Conservation (phyloP, 37 sponge, comb jelly and placozoan species). For the Spongilla lacustris region DNA sequence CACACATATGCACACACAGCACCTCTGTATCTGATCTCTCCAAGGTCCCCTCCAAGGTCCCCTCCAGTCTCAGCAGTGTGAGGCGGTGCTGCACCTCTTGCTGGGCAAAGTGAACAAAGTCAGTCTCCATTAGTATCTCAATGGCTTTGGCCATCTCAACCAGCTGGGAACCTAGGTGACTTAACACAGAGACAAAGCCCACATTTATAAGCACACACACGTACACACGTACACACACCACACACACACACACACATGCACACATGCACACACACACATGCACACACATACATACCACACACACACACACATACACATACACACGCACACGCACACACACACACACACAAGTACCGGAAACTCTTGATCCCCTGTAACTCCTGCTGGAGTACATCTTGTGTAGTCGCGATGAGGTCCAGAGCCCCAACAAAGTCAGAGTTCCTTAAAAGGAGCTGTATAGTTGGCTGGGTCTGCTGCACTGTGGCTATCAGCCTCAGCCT, state of each 20-base stretch:
- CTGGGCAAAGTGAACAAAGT: conserved; percentile 82
- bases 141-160: conserved; percentile 92
- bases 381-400: conserved; percentile 88
- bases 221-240: no score
- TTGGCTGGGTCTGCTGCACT: conserved; percentile 95
- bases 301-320: not conserved
- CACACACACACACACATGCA: conserved; percentile 27
- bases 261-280: conserved; percentile 1
- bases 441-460: conserved; percentile 91
- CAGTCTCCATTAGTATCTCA: conserved; percentile 92
- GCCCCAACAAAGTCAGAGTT: conserved; percentile 95
- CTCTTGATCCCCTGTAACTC: conserved; percentile 90
- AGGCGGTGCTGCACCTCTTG: conserved; percentile 49
- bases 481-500: conserved; percentile 83
- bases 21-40: not conserved
- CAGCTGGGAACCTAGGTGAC: conserved; percentile 91
- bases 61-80: not conserved
- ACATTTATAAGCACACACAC: not conserved
- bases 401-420: conserved; percentile 92
- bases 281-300: not conserved
- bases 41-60: no score
- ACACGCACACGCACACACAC: no score
- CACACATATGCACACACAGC: no score
- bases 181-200: conserved; percentile 7
- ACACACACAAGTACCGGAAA: conserved; percentile 61